Percentiles rank a stretch among this genome's conserved stretches.
Conservation (phyloP, 35 echinoderm and acorn worm species). For the Holothuria glaberrima region DNA sequence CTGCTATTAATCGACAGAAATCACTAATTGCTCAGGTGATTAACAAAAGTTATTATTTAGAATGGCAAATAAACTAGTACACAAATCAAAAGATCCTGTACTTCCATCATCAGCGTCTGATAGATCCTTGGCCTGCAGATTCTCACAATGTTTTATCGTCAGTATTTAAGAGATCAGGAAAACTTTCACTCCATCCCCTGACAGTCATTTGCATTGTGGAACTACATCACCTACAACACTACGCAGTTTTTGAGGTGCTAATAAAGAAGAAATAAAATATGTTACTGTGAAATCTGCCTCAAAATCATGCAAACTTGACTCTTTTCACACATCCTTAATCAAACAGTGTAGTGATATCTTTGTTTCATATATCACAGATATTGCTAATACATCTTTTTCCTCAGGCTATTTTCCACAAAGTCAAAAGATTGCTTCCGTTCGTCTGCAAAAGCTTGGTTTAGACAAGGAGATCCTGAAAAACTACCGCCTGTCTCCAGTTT, state of each 20-base stretch:
- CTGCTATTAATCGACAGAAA: not conserved
- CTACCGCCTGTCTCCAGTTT: conserved; percentile 18
- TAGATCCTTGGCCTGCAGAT: not conserved
- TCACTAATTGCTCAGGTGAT: conserved; percentile 26
- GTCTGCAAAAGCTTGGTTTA: conserved; percentile 6
- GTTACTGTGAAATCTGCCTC: conserved; percentile 56
- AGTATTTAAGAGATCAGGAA: not conserved
- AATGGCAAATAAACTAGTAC: conserved; percentile 13
- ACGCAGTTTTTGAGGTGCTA: not conserved
- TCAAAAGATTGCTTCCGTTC: not conserved
- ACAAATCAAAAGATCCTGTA: not conserved
- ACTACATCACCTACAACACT: not conserved
- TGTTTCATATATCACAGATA: conserved; percentile 52
- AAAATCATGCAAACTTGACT: conserved; percentile 45
- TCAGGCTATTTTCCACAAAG: conserved; percentile 24
- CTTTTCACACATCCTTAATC: conserved; percentile 41
- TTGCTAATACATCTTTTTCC: conserved; percentile 59
- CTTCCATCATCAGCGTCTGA: not conserved
- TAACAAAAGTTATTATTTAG: conserved; percentile 45
- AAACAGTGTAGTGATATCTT: conserved; percentile 64
- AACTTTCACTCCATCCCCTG: not conserved
- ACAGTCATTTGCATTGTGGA: not conserved
- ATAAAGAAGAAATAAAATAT: conserved; percentile 26
- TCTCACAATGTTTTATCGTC: not conserved
- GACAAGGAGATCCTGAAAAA: not conserved